Evolutionary conservation across 2,888 invertebrate genomes (phyloP).

Genomic region (Trachelus iudaicus): DNA sequence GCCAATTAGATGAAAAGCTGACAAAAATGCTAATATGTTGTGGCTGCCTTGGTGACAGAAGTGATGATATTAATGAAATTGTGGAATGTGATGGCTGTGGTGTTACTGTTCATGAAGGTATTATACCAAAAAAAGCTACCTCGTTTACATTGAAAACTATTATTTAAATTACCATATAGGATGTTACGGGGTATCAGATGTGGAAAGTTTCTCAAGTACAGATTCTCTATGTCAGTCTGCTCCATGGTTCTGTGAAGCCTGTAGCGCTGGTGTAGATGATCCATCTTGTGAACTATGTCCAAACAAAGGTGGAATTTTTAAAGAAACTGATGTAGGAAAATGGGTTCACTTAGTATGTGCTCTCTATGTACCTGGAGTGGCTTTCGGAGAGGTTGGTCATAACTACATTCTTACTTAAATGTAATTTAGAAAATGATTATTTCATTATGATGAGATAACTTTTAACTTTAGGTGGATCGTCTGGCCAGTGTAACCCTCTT

Average conservation of each 20-base stretch:
- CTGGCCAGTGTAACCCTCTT: conserved; percentile 93
- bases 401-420: neutral
- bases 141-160: neutral
- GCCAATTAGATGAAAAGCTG: conserved; percentile 66
- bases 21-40: conserved; percentile 87
- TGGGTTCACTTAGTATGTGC: conserved; percentile 99
- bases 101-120: conserved; percentile 95
- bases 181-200: conserved; percentile 95
- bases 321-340: conserved; percentile 96
- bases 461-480: conserved; percentile 74
- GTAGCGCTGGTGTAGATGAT: conserved; percentile 88
- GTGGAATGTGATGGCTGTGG: conserved; percentile 98
- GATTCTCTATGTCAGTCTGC: conserved; percentile 96
- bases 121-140: neutral
- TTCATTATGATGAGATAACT: neutral
- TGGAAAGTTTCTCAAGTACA: conserved; percentile 90
- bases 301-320: conserved; percentile 89
- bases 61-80: conserved; percentile 94
- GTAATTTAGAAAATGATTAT: neutral
- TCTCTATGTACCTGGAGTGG: conserved; percentile 95
- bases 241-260: conserved; percentile 99
- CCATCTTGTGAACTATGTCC: conserved; percentile 97
- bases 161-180: conserved; percentile 65
- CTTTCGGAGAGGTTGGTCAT: conserved; percentile 86
- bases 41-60: conserved; percentile 92